Base-by-base conservation (phyloP, 2,797 vertebrate species). In the Thripadectes ignobilis region DNA sequence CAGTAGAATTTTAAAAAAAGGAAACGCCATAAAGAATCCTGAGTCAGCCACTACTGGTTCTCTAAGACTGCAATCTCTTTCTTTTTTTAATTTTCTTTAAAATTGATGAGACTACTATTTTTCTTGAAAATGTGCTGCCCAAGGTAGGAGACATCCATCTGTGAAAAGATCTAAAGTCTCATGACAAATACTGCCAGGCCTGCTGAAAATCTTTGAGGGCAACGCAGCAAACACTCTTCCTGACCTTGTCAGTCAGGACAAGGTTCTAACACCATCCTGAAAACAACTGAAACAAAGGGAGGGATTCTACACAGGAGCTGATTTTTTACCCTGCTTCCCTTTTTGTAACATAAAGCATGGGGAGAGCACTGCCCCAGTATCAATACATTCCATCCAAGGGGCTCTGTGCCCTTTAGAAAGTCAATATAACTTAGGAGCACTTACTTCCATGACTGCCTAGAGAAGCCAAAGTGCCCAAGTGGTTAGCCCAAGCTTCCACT, bases 81-180 rank as follows among this genome's bases (percentile, higher is more conserved):
- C 27, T 84, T 89, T 63, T 43, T 76, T 73, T 57, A 61, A 32
- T 83, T 58, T 51, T 61, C 41, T 93, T 80, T 61, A 61, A 77
- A 94, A 86, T 67, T 48, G 38, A 17, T 26, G 57, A 83, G 34
- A 67, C 49, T 39, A 59, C 43, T 32, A 52, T 30, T 89, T 81
- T 86, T 84, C 59, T 65, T 54, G n/a, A 69, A 90, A 88, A 74
- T 27, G 32, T 65, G 36, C 49, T 85, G n/a, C 62, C 41, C 26
- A 62, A 52, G 52, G 57, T 66, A 85, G n/a, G 30, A 88, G 41
- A 85, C 32, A 73, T 57, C 18, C 26, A 59, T 62, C 30, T 39
- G 32, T 62, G 46, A 65, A 43, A 79, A 65, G 74, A 75, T n/a
- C 32, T 48, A 3, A 20, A 74, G 26, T 48, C 58, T 66, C 79